Base-by-base conservation (phyloP, 53 echinoderm and acorn worm species). In the Mesocentrotus franciscanus region DNA sequence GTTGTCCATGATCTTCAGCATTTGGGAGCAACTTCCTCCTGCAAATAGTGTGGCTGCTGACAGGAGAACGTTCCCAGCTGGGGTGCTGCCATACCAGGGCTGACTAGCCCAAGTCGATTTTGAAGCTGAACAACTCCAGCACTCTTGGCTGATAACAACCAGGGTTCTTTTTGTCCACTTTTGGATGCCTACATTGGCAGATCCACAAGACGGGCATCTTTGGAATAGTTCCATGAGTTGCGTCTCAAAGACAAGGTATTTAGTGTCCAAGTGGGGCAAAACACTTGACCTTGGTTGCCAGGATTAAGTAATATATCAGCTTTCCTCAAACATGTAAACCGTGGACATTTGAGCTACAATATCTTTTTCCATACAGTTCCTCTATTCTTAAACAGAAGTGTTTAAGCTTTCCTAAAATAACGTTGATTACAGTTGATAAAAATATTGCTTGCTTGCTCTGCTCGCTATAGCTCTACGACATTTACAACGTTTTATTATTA, bases 11-110 rank as follows among this genome's bases (percentile, higher is more conserved):
- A 93, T 36, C 7, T 57, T 64, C 59, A 95, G 64, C 34, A 56
- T 92, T 33, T 56, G n/a, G 17, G 93, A 10, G 35, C 87, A 74
- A 84, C 95, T 96, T 10, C 79, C 95, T n/a, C 96, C 97, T 11
- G 96, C 79, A 64, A 94, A 97, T 12, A 97, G 70, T 13, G 81
- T 96, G 8, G 97, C 94, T 59, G 97, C 97, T 20, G 97, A 96
- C 57, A 97, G 55, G 20, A 90, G 87, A 18, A 96, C n/a, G 58
- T 97, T 97, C 0, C 97, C 96, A 32, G 97, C 96, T 30, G 84
- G 95, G 1, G 68, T 58, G 55, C 15, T 55, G 1, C 72, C 71
- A 55, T 24, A 56, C 55, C 39, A 56, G 2, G 92, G 61, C 39
- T 72, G 92, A 15, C 92, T 92, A 1, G 1, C 71, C 92, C 92